Conservation (phyloP, 2,113 vertebrate species). For the Dicerorhinus sumatrensis region DNA sequence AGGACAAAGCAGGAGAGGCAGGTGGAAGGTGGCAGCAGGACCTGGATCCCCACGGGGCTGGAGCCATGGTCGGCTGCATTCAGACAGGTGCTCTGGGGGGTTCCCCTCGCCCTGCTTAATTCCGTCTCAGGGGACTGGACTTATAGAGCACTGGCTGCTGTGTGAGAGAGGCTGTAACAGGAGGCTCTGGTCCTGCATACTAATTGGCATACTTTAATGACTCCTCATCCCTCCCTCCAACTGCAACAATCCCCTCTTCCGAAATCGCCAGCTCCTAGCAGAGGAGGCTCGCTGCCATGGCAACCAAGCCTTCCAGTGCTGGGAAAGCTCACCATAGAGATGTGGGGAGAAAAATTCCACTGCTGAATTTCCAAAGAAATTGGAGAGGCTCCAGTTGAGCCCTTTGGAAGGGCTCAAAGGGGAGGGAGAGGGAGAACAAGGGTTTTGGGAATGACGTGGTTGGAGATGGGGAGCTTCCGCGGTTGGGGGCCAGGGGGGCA, state of each 20-base stretch:
- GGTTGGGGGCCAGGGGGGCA: background rate
- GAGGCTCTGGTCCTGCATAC: constrained; percentile 89
- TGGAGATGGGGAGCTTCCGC: background rate
- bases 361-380: constrained; percentile 83
- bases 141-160: background rate
- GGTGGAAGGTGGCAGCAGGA: accelerated
- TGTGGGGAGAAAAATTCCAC: constrained; percentile 82
- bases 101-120: background rate
- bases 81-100: background rate
- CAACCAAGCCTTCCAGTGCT: constrained; percentile 87
- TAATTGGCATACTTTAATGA: constrained; percentile 94
- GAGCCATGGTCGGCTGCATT: background rate
- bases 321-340: constrained; percentile 82
- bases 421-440: background rate
- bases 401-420: background rate
- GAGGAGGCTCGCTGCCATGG: constrained; percentile 92
- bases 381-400: too few relatives aligned
- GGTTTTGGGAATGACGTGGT: background rate
- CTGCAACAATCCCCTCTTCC: constrained; percentile 75
- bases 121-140: background rate
- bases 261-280: constrained; percentile 87
- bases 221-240: constrained; percentile 86
- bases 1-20: background rate
- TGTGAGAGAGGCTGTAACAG: constrained; percentile 52
- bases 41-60: background rate